These are phyloP conservation scores for Lepidurus packardi DNA, from an alignment of 1,140 invertebrate genomes.

Conservation along the genomic window DNA sequence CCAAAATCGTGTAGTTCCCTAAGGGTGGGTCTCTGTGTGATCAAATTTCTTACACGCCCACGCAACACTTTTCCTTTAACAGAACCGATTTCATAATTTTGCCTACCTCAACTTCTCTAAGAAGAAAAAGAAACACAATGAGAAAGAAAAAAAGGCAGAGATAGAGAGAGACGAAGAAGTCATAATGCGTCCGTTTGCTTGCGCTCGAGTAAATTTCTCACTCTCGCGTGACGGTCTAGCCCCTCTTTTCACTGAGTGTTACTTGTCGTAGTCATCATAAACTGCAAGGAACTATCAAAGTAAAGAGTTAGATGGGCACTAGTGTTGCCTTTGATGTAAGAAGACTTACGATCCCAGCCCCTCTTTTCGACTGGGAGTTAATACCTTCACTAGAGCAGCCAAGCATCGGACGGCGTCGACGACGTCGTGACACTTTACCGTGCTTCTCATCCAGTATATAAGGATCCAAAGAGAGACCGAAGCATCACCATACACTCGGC, in stretches of 20 bases:
- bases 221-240: no score
- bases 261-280: neutral
- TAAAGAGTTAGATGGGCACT: neutral
- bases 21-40: neutral
- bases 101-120: neutral
- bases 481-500: slow-evolving; percentile 2
- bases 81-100: neutral
- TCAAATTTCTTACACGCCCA: neutral
- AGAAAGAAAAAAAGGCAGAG: neutral
- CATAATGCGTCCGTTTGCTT: no score
- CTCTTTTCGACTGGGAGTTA: neutral
- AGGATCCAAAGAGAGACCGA: neutral
- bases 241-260: neutral
- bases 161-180: no score
- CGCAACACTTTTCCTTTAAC: neutral
- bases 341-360: neutral
- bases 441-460: neutral
- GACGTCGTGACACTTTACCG: neutral
- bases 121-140: no score
- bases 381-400: neutral
- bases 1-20: neutral
- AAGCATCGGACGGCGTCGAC: slow-evolving; percentile 7
- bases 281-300: neutral
- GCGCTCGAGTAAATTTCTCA: no score
- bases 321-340: neutral